These are phyloP conservation scores for Loxodonta africana DNA, from an alignment of 2,113 vertebrate genomes.

Conservation along the genomic window DNA sequence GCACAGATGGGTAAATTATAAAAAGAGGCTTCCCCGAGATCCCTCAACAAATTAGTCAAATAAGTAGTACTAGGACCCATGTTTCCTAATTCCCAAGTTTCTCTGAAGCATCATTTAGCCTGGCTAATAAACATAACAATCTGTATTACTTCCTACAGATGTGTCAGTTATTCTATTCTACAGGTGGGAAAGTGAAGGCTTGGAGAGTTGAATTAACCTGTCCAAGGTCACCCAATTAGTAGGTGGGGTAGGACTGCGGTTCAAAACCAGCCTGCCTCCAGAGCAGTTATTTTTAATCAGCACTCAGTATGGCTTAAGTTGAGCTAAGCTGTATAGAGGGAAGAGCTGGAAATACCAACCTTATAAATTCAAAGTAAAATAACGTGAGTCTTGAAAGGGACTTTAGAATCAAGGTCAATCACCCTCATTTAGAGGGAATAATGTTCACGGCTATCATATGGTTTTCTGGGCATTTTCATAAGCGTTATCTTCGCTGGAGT, in stretches of 20 bases:
- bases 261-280: not conserved
- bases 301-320: not conserved
- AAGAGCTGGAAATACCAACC: not conserved
- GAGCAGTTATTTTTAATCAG: not conserved
- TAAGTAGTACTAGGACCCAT: accelerated
- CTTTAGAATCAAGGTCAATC: not conserved
- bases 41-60: no score
- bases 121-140: not conserved
- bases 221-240: not conserved
- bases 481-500: not conserved
- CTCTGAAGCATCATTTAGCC: not conserved
- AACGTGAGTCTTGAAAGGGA: not conserved
- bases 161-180: accelerated
- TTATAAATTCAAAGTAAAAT: not conserved
- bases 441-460: accelerated
- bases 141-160: accelerated
- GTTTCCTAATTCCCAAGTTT: not conserved
- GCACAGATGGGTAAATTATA: not conserved
- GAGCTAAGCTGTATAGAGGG: not conserved
- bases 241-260: not conserved
- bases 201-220: not conserved
- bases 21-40: not conserved
- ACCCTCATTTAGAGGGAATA: not conserved
- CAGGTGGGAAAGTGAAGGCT: not conserved
- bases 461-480: not conserved